Evolutionary conservation across 1,140 invertebrate genomes (phyloP).

Genomic region (Drosophila baimaii): DNA sequence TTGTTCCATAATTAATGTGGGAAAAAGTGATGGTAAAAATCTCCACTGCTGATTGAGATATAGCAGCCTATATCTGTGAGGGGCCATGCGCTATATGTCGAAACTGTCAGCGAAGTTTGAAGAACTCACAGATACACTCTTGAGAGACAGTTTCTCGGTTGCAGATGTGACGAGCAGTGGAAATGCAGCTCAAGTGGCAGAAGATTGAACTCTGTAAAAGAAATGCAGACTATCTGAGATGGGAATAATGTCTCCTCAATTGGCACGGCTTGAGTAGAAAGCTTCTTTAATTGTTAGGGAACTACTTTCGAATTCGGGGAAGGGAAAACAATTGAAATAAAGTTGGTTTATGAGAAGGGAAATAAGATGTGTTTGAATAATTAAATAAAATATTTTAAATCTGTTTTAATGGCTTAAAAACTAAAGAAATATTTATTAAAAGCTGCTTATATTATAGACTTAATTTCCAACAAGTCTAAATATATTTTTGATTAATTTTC

Average conservation of each 20-base stretch:
- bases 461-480: not conserved
- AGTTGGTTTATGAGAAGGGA: not conserved
- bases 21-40: slow-evolving; percentile 59
- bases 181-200: slow-evolving; percentile 48
- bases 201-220: slow-evolving; percentile 26
- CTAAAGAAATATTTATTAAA: not conserved
- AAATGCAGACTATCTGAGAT: slow-evolving; percentile 14
- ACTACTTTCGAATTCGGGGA: not conserved
- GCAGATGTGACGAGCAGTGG: slow-evolving; percentile 48
- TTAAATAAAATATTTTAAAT: not conserved
- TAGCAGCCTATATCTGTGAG: slow-evolving; percentile 49
- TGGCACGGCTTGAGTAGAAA: slow-evolving; percentile 9
- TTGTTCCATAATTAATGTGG: slow-evolving; percentile 81
- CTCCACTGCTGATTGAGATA: slow-evolving; percentile 68
- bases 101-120: slow-evolving; percentile 64
- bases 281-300: slow-evolving; percentile 13
- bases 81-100: slow-evolving; percentile 44
- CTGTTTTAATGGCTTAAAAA: not conserved
- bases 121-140: no score
- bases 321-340: not conserved
- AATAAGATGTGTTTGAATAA: no score
- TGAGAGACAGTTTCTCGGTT: slow-evolving; percentile 10
- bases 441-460: not conserved
- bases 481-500: not conserved
- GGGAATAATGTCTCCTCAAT: slow-evolving; percentile 17